Conservation (phyloP, 92 coral and sea anemone species). For the Parazoanthus darwini region DNA sequence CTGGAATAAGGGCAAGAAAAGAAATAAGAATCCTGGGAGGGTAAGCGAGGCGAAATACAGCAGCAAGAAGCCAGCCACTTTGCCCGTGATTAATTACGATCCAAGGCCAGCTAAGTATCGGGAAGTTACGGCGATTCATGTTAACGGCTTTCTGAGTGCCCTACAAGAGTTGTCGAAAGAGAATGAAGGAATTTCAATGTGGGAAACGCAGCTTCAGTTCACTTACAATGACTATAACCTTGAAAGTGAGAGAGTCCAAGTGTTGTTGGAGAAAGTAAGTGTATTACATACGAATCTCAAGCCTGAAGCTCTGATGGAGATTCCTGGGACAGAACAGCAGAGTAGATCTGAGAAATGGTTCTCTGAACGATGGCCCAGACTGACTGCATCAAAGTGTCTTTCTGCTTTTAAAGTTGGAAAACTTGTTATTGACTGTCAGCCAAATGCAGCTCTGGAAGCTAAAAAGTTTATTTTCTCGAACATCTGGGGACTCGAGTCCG, state of each 20-base stretch:
- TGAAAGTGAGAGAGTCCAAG: neutral
- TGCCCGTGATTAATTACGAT: conserved; percentile 41
- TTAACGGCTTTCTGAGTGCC: conserved; percentile 27
- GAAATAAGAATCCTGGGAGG: conserved; percentile 37
- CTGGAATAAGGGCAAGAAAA: conserved; percentile 56
- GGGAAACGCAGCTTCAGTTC: conserved; percentile 37
- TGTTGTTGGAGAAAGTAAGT: neutral
- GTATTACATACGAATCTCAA: neutral
- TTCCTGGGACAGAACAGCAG: neutral
- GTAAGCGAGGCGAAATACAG: conserved; percentile 38
- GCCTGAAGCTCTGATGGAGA: neutral
- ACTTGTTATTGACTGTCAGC: conserved; percentile 16
- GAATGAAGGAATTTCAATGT: conserved; percentile 28
- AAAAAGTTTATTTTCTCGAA: neutral
- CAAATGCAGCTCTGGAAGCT: conserved; percentile 43
- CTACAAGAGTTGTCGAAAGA: conserved; percentile 6
- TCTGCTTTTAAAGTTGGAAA: conserved; percentile 34
- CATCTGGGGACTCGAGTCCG: conserved; percentile 34
- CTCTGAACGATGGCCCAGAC: conserved; percentile 3
- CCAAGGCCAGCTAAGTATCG: conserved; percentile 45
- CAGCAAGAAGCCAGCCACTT: conserved; percentile 8
- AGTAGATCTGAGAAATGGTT: conserved; percentile 21
- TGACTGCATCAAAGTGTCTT: conserved; percentile 35
- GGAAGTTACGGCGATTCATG: conserved; percentile 20
- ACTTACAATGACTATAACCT: conserved; percentile 31